Conservation (phyloP, 2,113 vertebrate species). For the Myotis lucifugus region DNA sequence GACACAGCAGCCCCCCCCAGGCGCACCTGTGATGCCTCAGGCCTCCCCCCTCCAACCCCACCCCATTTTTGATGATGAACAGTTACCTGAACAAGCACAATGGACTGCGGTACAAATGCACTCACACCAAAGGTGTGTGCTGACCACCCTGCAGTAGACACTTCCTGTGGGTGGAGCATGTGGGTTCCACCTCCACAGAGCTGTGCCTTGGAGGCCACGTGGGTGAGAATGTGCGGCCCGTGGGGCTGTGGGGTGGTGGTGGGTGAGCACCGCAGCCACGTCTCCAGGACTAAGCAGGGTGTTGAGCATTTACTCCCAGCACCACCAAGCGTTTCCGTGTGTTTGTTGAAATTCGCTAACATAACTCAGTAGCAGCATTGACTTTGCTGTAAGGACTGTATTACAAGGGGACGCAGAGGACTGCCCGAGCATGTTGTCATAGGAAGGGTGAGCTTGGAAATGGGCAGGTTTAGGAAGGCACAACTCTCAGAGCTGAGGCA, state of each 20-base stretch:
- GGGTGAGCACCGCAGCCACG: no score
- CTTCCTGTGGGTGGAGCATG: no score
- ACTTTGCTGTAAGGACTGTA: not conserved
- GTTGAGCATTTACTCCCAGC: not conserved
- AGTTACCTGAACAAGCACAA: no score
- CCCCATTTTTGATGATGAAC: no score
- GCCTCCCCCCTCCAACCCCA: no score
- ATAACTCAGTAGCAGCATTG: not conserved
- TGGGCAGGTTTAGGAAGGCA: no score
- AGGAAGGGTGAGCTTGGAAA: no score
- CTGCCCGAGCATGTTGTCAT: not conserved
- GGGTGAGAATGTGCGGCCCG: not conserved
- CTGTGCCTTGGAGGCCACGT: not conserved
- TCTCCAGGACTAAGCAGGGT: not conserved
- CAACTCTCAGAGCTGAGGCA: conserved; percentile 37
- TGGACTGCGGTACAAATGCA: no score
- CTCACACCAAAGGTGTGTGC: no score
- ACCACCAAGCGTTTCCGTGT: not conserved
- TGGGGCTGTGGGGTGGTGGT: not conserved
- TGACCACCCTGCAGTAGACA: no score
- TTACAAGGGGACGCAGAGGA: not conserved
- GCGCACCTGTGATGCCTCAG: no score
- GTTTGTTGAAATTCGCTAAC: not conserved
- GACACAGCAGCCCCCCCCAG: no score
- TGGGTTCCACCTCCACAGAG: not conserved